phyloP scores from a whole-genome alignment of 2,797 vertebrate genomes.

The Pipistrellus nathusii region DNA sequence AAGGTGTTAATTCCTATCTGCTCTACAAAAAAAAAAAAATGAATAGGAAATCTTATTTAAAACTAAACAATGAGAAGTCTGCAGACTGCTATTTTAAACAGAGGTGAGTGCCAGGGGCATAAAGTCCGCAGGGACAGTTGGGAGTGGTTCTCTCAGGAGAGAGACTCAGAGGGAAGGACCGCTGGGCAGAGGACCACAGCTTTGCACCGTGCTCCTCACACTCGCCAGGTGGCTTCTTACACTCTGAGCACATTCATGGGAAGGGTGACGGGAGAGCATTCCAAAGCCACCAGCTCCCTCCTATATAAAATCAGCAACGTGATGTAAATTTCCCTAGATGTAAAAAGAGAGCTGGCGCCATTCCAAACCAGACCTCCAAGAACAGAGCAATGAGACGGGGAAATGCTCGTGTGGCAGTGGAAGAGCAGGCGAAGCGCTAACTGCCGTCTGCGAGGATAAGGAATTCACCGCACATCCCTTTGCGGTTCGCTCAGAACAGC shows the following conservation, averaged over 20 bases:
- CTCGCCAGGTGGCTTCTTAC: conserved; percentile 51
- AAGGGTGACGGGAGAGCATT: conserved; percentile 76
- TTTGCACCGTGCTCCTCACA: conserved; percentile 40
- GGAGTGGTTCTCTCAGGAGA: not conserved
- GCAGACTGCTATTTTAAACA: conserved; percentile 17
- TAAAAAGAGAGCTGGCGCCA: conserved; percentile 86
- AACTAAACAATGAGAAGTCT: not conserved
- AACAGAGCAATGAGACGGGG: conserved; percentile 86
- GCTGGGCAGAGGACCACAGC: conserved; percentile 2
- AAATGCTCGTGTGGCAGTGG: conserved; percentile 83
- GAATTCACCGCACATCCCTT: conserved; percentile 84
- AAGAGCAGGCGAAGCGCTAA: conserved; percentile 83
- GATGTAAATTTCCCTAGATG: conserved; percentile 88
- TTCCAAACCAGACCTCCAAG: conserved; percentile 88
- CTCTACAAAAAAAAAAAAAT: not conserved
- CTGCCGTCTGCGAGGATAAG: conserved; percentile 83
- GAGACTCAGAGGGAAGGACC: not conserved
- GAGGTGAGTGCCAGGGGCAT: not conserved
- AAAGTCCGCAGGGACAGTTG: not conserved
- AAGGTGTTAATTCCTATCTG: not conserved
- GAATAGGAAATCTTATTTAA: not conserved
- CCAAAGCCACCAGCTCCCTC: conserved; percentile 85
- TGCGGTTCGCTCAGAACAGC: conserved; percentile 84
- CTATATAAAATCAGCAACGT: conserved; percentile 84
- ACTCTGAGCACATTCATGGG: conserved; percentile 58